Evolutionary conservation across 2,888 invertebrate species (phyloP).

Genomic region (Xestia xanthographa): DNA sequence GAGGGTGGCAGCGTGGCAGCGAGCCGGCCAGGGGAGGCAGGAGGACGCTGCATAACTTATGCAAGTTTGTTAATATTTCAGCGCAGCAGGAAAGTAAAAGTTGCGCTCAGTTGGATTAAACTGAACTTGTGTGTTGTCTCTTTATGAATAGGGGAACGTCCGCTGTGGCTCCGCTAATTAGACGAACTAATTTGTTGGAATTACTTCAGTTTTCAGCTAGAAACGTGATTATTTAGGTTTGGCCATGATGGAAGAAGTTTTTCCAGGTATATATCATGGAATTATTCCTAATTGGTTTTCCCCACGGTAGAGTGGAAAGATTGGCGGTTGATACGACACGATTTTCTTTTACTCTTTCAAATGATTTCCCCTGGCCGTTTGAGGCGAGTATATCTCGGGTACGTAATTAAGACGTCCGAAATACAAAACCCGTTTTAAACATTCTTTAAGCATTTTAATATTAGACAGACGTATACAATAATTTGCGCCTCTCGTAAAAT

Average conservation of each 20-base stretch:
- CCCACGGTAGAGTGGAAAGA: conserved; percentile 28
- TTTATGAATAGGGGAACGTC: conserved; percentile 63
- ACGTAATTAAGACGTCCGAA: conserved; percentile 33
- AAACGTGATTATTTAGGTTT: conserved; percentile 36
- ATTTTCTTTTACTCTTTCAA: conserved; percentile 38
- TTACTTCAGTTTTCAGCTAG: conserved; percentile 56
- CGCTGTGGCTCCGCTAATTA: conserved; percentile 60
- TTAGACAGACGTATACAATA: conserved; percentile 60
- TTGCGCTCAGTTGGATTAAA: conserved; percentile 71
- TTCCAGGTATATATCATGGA: conserved; percentile 22
- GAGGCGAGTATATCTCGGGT: conserved; percentile 9
- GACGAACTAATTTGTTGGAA: conserved; percentile 59
- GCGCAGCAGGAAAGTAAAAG: conserved; percentile 85
- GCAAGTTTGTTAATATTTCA: conserved; percentile 89
- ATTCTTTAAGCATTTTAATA: conserved; percentile 60
- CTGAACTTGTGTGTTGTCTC: conserved; percentile 62
- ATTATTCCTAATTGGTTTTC: conserved; percentile 39
- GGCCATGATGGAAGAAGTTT: conserved; percentile 8
- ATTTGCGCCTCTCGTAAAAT: conserved; percentile 65
- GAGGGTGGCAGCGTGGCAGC: conserved; percentile 47
- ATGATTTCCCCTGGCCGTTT: conserved; percentile 26
- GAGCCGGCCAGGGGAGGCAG: conserved; percentile 43
- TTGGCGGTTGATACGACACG: conserved; percentile 47
- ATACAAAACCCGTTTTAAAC: conserved; percentile 55
- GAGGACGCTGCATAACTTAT: conserved; percentile 80